Conservation (phyloP, 2,888 invertebrate species). For the Protula sp. region DNA sequence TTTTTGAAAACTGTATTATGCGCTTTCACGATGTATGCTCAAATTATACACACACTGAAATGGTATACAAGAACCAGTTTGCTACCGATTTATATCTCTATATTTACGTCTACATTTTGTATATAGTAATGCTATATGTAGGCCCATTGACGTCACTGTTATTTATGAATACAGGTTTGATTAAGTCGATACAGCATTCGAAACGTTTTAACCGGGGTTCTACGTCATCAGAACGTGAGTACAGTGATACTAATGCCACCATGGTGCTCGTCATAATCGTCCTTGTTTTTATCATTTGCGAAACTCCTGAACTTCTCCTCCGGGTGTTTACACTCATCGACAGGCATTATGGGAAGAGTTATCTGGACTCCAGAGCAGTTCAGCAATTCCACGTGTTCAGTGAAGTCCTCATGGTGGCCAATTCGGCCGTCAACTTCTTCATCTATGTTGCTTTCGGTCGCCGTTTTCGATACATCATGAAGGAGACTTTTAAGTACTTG, state of each 20-base stretch:
- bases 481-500: slow-evolving; percentile 10
- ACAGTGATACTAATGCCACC: slow-evolving; percentile 23
- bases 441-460: slow-evolving; percentile 23
- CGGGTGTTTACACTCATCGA: slow-evolving; percentile 7
- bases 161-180: slow-evolving; percentile 17
- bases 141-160: slow-evolving; percentile 16
- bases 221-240: neutral
- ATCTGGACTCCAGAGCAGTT: neutral
- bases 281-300: slow-evolving; percentile 21
- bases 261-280: slow-evolving; percentile 22
- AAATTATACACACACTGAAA: neutral
- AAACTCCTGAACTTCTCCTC: slow-evolving; percentile 20
- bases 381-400: neutral
- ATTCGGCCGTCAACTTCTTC: slow-evolving; percentile 25
- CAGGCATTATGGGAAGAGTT: neutral
- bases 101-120: slow-evolving; percentile 19
- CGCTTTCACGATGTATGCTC: slow-evolving; percentile 5
- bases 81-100: slow-evolving; percentile 13
- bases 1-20: slow-evolving; percentile 18
- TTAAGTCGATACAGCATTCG: slow-evolving; percentile 19
- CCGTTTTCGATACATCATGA: slow-evolving; percentile 19
- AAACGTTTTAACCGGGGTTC: slow-evolving; percentile 3
- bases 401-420: slow-evolving; percentile 18
- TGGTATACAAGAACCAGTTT: slow-evolving; percentile 15
- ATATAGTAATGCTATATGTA: slow-evolving; percentile 19